Evolutionary conservation across 2,888 invertebrate genomes (phyloP).

Genomic region (Pseudolycoriella hygida): DNA sequence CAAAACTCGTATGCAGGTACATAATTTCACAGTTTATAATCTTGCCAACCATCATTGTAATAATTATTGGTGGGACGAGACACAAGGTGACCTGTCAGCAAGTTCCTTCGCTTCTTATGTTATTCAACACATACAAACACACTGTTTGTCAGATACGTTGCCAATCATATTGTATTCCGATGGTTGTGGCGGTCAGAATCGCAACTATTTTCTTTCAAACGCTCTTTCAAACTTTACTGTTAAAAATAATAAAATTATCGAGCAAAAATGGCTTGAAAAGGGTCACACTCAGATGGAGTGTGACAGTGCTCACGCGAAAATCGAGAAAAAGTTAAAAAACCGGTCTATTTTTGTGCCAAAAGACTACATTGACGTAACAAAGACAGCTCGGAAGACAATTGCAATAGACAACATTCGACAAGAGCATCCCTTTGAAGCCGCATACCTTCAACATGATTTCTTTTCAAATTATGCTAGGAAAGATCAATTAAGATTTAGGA

Average conservation of each 20-base stretch:
- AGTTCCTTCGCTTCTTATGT: not conserved
- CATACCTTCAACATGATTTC: not conserved
- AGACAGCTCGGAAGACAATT: not conserved
- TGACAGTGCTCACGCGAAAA: not conserved
- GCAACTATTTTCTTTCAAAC: not conserved
- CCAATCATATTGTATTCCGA: not conserved
- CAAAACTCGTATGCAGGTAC: not conserved
- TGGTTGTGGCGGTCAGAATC: not conserved
- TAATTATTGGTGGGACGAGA: not conserved
- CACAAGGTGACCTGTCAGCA: not conserved
- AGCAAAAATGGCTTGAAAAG: not conserved
- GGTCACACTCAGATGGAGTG: not conserved
- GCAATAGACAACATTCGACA: not conserved
- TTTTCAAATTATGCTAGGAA: not conserved
- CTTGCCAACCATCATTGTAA: not conserved
- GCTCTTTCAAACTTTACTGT: not conserved
- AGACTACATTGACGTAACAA: not conserved
- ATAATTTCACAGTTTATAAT: not conserved
- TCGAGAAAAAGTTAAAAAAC: not conserved
- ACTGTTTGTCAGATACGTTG: not conserved
- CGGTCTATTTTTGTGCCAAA: not conserved
- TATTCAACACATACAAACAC: not conserved
- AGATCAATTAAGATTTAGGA: not conserved
- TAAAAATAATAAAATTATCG: not conserved
- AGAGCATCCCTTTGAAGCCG: not conserved